These are phyloP conservation scores for Brachionus sp. DNA, from an alignment of 1,140 invertebrate genomes.

Conservation along the genomic window DNA sequence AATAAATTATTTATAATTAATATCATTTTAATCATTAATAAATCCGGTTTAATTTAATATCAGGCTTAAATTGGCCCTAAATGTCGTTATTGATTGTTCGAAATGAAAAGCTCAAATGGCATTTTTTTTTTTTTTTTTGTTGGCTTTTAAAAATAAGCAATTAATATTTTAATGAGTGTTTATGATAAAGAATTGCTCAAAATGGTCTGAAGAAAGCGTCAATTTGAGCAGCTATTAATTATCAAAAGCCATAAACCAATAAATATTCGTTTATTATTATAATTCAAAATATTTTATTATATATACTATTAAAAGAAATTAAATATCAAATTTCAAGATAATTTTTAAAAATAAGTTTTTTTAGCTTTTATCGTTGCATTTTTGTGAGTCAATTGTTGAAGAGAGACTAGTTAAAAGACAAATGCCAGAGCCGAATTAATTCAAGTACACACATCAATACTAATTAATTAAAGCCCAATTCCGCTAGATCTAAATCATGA, in stretches of 20 bases:
- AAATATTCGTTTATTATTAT: not conserved
- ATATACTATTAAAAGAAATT: not conserved
- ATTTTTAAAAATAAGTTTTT: not conserved
- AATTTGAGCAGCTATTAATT: not conserved
- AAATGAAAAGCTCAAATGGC: not conserved
- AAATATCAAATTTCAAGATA: slow-evolving; percentile 6
- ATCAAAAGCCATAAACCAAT: slow-evolving; percentile 8
- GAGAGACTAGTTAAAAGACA: not conserved
- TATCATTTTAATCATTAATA: not conserved
- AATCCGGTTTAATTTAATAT: not conserved
- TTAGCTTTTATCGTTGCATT: not conserved
- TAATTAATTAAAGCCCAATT: not conserved
- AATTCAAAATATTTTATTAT: slow-evolving; percentile 2
- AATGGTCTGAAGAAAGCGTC: not conserved
- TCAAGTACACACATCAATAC: not conserved
- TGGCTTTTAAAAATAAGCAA: no score
- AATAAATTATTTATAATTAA: not conserved
- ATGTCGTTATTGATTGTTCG: no score
- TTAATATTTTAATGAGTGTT: not conserved
- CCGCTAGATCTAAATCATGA: not conserved
- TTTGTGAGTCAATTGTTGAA: not conserved
- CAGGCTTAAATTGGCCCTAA: not conserved
- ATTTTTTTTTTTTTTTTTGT: not conserved
- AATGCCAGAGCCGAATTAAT: not conserved
- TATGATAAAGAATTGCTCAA: not conserved